Conservation (phyloP, 2,888 invertebrate genomes). For the Eupithecia vulgata region DNA sequence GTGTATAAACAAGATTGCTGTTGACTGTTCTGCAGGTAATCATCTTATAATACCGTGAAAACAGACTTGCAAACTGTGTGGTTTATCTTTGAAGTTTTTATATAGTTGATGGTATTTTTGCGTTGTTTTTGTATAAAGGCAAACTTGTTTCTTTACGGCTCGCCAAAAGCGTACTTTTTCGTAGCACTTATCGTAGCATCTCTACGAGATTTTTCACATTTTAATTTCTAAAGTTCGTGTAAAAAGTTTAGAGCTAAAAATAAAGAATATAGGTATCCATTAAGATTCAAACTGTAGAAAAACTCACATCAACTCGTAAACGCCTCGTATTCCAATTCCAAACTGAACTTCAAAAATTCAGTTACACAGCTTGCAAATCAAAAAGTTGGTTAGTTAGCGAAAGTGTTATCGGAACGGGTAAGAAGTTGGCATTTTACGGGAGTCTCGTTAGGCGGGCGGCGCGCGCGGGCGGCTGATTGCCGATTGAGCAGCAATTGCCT, state of each 20-base stretch:
- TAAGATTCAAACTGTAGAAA: not conserved
- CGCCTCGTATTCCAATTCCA: constrained; percentile 2
- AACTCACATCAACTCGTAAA: not conserved
- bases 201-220: constrained; percentile 6
- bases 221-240: not conserved
- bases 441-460: constrained; percentile 73
- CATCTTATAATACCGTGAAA: not conserved
- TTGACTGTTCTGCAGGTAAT: constrained; percentile 15
- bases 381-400: constrained; percentile 56
- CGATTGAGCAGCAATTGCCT: constrained; percentile 84
- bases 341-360: constrained; percentile 19
- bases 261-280: not conserved
- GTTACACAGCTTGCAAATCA: constrained; percentile 53
- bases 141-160: not conserved
- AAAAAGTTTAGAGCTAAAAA: not conserved
- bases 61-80: not conserved
- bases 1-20: constrained; percentile 38
- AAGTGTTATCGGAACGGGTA: constrained; percentile 64
- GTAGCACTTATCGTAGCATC: constrained; percentile 15
- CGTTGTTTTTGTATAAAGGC: not conserved
- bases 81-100: not conserved
- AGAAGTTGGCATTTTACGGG: constrained; percentile 74
- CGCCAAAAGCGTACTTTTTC: not conserved
- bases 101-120: not conserved
- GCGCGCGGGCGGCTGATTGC: constrained; percentile 72